phyloP scores from a whole-genome alignment of 2,888 invertebrate genomes.

The Suillia variegata region DNA sequence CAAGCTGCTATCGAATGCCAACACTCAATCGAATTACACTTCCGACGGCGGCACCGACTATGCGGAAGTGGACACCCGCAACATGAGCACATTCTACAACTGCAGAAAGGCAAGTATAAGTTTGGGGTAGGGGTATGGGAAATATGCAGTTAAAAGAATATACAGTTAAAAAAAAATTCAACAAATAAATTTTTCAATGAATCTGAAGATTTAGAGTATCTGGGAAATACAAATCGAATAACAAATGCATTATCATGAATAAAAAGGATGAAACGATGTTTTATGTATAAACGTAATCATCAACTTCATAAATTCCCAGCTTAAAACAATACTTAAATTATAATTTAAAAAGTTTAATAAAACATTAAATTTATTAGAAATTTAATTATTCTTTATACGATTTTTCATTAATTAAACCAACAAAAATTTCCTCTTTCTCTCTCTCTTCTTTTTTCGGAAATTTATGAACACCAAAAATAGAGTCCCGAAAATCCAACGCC shows the following conservation, averaged over 20 bases:
- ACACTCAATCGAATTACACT: slow-evolving; percentile 61
- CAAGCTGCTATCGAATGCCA: slow-evolving; percentile 65
- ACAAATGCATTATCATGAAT: too few relatives aligned
- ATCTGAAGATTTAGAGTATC: too few relatives aligned
- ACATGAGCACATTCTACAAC: slow-evolving; percentile 74
- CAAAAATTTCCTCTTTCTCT: slow-evolving; percentile 9
- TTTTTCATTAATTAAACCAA: not conserved
- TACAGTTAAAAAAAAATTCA: too few relatives aligned
- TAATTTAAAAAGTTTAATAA: too few relatives aligned
- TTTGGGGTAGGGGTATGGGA: too few relatives aligned
- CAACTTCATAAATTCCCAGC: too few relatives aligned
- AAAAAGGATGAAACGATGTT: too few relatives aligned
- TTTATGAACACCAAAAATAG: slow-evolving; percentile 34
- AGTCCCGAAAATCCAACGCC: slow-evolving; percentile 72
- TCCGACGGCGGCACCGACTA: slow-evolving; percentile 67
- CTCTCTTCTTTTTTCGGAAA: slow-evolving; percentile 10
- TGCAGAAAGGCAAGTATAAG: slow-evolving; percentile 64
- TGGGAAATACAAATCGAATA: too few relatives aligned
- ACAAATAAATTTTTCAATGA: not conserved
- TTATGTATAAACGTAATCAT: too few relatives aligned
- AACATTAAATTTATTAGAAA: too few relatives aligned
- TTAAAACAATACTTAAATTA: too few relatives aligned
- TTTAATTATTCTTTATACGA: too few relatives aligned
- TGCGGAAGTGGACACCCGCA: slow-evolving; percentile 70
- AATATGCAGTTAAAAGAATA: not conserved